Evolutionary conservation across 35 echinoderm and acorn worm species (phyloP).

Genomic region (Chiridota heheva): DNA sequence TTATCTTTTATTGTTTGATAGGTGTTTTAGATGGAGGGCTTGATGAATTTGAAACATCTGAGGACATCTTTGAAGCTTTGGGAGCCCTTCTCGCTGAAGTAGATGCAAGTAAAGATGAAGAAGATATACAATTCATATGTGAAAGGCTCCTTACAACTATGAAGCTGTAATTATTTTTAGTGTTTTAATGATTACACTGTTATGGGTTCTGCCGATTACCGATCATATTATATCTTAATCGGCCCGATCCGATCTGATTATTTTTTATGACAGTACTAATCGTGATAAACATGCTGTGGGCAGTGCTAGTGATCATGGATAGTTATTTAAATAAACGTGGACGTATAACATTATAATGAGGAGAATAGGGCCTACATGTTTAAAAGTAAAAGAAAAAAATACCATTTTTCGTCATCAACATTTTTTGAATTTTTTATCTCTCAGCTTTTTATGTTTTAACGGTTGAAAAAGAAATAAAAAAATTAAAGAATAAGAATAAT

Average conservation of each 20-base stretch:
- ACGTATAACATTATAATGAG: no score
- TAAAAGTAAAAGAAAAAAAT: no score
- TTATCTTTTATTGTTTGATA: conserved; percentile 19
- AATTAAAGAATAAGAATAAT: no score
- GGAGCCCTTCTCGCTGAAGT: conserved; percentile 83
- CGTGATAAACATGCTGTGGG: neutral
- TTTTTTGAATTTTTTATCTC: no score
- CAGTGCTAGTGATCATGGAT: neutral
- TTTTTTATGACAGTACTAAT: no score
- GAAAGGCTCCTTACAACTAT: conserved; percentile 61
- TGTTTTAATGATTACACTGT: neutral
- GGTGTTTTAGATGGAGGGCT: conserved; percentile 79
- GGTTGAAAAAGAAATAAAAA: no score
- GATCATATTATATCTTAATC: neutral
- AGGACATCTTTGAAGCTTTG: conserved; percentile 92
- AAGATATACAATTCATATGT: conserved; percentile 72
- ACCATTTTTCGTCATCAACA: no score
- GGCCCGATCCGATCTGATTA: no score
- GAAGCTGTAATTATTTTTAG: conserved; percentile 61
- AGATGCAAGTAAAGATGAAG: conserved; percentile 54
- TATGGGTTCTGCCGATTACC: neutral
- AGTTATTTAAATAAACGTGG: neutral
- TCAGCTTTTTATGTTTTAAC: no score
- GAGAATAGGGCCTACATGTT: no score
- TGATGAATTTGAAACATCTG: conserved; percentile 77